Evolutionary conservation across 2,113 vertebrate species (phyloP), one percentile per base, ranked within the genome.

Genomic region (Gymnogyps californianus): DNA sequence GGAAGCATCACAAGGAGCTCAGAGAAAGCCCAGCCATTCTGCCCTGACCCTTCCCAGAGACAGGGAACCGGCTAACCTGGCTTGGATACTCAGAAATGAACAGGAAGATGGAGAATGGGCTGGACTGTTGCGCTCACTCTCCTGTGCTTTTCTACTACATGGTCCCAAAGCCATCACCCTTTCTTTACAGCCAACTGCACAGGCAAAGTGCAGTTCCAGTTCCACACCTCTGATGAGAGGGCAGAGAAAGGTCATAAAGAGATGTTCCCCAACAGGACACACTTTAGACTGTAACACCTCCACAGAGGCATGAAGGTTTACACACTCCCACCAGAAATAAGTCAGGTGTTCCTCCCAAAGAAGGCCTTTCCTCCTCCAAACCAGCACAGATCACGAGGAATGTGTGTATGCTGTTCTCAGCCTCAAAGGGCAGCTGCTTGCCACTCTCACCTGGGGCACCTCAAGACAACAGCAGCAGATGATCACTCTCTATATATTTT

Each of bases 241-340:
- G 61, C 51, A 65, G 71, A 78, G 55, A 54, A 64, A 61, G 51
- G 40, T 65, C 78, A 75, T 3, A 13, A 26, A n/a, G 46, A 58
- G 47, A 76, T 0, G 0, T 36, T 66, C 32, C 47, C 16, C 26
- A 24, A 11, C 8, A 44, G 22, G 22, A 80, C 10, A n/a, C 31
- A 8, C 42, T 77, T 54, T 6, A n/a, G 64, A 59, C 16, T 28
- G 4, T 34, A 47, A 29, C 40, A 71, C 14, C 40, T 80, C 67
- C 22, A n/a, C 20, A 55, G 34, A 66, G 11, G 25, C 16, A 44
- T 5, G 38, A 78, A 64, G 26, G 12, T 61, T 32, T 52, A 64
- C 31, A 32, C 9, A 11, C 10, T 83, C 49, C 51, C 38, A 79
- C 34, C 20, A 52, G 57, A 76, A 79, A 3, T 7, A 18, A 69